Percentiles rank a stretch among this genome's conserved stretches.
These are phyloP conservation scores for Eristalis pertinax DNA, from an alignment of 2,888 invertebrate species.

Conservation along the genomic window DNA sequence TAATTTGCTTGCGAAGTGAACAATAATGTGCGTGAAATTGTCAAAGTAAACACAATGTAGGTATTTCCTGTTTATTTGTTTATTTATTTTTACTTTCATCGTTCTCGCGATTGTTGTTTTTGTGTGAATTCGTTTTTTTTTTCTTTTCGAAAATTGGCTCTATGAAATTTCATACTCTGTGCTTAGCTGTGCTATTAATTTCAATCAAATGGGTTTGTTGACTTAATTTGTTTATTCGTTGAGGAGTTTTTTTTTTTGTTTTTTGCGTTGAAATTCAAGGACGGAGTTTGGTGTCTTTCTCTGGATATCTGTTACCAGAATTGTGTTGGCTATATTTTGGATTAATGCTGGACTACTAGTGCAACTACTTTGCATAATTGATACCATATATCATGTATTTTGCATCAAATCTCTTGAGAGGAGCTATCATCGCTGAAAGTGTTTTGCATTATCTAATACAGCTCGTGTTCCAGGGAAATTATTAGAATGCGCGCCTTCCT, in stretches of 20 bases:
- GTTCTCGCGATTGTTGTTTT: background rate
- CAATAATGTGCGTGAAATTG: background rate
- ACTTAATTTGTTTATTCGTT: conserved; percentile 29
- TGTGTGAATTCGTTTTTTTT: background rate
- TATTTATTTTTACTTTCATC: background rate
- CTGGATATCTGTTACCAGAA: background rate
- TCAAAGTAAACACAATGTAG: conserved; percentile 40
- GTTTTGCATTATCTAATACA: background rate
- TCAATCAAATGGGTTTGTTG: conserved; percentile 34
- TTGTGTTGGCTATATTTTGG: background rate
- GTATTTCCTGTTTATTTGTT: conserved; percentile 30
- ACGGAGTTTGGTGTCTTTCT: background rate
- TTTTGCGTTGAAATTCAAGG: conserved; percentile 38
- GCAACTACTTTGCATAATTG: no score
- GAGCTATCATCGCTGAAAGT: background rate
- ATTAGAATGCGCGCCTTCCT: background rate
- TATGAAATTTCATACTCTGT: conserved; percentile 20
- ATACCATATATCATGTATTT: background rate
- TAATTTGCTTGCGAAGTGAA: background rate
- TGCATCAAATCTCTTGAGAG: background rate
- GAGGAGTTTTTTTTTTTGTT: background rate
- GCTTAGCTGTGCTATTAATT: background rate
- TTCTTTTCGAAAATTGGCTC: background rate
- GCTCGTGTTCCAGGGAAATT: background rate
- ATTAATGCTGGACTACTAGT: background rate